Evolutionary conservation across 2,797 vertebrate species (phyloP), one percentile per base, ranked within the genome.

Genomic region (Cryptoprocta ferox): DNA sequence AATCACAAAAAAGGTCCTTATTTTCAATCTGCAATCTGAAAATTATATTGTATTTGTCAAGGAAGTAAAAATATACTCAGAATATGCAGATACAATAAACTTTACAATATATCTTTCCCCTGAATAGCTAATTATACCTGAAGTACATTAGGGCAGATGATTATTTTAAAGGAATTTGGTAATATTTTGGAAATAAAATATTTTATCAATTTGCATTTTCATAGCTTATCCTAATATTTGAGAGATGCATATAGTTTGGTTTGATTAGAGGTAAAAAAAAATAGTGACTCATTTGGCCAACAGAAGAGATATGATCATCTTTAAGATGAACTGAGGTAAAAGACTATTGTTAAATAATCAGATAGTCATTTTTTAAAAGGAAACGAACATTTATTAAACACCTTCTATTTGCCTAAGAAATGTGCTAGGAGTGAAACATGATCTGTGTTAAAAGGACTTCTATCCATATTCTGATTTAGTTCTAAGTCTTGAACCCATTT

Each of bases 1-100:
- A 53, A 86, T 80, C 48, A 96, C 66, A 95, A 68, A 42, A 95
- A 94, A 75, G 56, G 71, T 21, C 39, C 24, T 95, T 93, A 66
- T 66, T 91, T 61, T 91, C 63, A 80, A 11, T 75, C 56, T 89
- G 2, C 73, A 85, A 73, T 65, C 65, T 85, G 80, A 96, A 85
- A 92, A 80, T 79, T 45, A 89, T 14, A 79, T 24, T 37, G 0
- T 68, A 79, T 70, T 84, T 90, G 26, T 96, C 79, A 92, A 79
- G 53, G 63, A 39, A 94, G 35, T 89, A 65, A 94, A 94, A 79
- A 73, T 80, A 19, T 65, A 66, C 10, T 35, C 59, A 82, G 80
- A 61, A 91, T 87, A 91, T 63, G 18, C 61, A 87, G 35, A 56
- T 45, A 8, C 50, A 94, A 53, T 82, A 50, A 28, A 87, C 9